Evolutionary conservation across 2,888 invertebrate species (phyloP).

Genomic region (Hybos culiciformis): DNA sequence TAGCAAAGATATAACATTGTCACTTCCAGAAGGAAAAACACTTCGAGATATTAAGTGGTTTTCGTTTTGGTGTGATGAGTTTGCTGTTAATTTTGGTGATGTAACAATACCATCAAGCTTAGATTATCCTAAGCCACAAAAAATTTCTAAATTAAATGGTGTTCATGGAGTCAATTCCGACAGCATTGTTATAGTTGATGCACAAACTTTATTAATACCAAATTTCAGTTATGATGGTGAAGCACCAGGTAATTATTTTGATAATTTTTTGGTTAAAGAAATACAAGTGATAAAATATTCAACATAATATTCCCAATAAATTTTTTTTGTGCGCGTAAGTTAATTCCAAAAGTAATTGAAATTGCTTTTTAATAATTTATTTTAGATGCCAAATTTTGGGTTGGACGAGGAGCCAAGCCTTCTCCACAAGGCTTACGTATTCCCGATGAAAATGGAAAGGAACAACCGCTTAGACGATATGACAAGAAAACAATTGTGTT

Average conservation of each 20-base stretch:
- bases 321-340: neutral
- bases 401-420: slow-evolving; percentile 67
- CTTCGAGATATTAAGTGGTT: slow-evolving; percentile 75
- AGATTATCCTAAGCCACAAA: slow-evolving; percentile 73
- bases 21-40: slow-evolving; percentile 76
- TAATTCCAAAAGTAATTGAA: slow-evolving; percentile 7
- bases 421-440: slow-evolving; percentile 72
- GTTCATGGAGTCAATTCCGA: slow-evolving; percentile 78
- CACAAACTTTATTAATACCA: slow-evolving; percentile 80
- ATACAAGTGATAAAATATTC: neutral
- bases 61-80: slow-evolving; percentile 85
- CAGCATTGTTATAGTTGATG: slow-evolving; percentile 78
- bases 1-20: slow-evolving; percentile 68
- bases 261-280: neutral
- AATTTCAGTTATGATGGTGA: slow-evolving; percentile 86
- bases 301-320: too few relatives aligned
- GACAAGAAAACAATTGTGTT: slow-evolving; percentile 79
- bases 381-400: slow-evolving; percentile 89
- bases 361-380: neutral
- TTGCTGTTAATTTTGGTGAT: slow-evolving; percentile 81
- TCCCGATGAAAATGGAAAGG: slow-evolving; percentile 84
- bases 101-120: slow-evolving; percentile 62
- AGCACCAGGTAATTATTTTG: slow-evolving; percentile 61
- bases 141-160: slow-evolving; percentile 58
- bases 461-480: slow-evolving; percentile 62